Evolutionary conservation across 2,888 invertebrate genomes (phyloP).

Genomic region (Acanthococcus lagerstroemiae): DNA sequence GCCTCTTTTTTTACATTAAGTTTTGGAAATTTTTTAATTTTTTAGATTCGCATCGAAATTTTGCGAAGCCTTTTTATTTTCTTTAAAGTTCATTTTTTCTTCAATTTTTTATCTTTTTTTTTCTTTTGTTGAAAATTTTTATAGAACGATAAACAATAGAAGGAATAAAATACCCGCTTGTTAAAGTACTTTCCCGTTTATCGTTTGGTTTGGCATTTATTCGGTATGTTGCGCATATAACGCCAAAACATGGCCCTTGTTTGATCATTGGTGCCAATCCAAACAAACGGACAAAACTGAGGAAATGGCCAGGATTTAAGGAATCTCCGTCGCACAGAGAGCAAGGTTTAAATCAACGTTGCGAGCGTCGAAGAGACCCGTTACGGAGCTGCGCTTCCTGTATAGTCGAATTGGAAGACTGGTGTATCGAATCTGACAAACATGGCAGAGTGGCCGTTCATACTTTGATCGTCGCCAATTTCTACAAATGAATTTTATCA

Average conservation of each 20-base stretch:
- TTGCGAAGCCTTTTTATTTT: background rate
- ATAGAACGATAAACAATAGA: background rate
- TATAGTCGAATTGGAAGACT: background rate
- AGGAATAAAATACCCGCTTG: constrained; percentile 2
- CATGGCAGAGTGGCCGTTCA: too few relatives aligned
- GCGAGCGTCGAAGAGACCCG: constrained; percentile 8
- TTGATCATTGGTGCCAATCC: constrained; percentile 54
- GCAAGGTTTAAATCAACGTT: constrained; percentile 32
- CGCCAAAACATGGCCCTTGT: constrained; percentile 59
- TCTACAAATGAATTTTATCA: too few relatives aligned
- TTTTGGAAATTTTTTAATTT: constrained; percentile 34
- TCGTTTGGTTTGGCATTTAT: constrained; percentile 46
- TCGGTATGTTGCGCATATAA: constrained; percentile 42
- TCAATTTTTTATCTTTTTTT: constrained; percentile 28
- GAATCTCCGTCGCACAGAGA: constrained; percentile 43
- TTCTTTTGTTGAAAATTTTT: background rate
- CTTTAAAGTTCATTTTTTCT: constrained; percentile 31
- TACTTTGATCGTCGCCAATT: too few relatives aligned
- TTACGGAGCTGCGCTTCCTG: background rate
- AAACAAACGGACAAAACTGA: constrained; percentile 52
- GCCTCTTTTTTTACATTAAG: constrained; percentile 33
- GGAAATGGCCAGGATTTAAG: constrained; percentile 32
- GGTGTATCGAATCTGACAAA: too few relatives aligned
- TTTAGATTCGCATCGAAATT: constrained; percentile 14
- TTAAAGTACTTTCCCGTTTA: constrained; percentile 36